These are phyloP conservation scores for Masnerella sp. DNA, from an alignment of 2,888 invertebrate genomes.

Conservation along the genomic window DNA sequence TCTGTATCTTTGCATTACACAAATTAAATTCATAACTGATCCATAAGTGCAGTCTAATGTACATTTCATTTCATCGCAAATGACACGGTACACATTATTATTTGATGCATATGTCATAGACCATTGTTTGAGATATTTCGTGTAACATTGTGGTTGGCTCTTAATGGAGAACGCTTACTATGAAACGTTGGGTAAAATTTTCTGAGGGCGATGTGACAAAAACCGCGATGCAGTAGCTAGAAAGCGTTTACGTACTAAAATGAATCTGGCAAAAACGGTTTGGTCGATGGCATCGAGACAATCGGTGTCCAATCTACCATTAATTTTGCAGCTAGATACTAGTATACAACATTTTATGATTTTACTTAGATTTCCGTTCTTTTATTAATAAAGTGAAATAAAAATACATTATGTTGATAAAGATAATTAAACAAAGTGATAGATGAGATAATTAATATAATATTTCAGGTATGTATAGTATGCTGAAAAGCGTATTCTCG, in stretches of 20 bases:
- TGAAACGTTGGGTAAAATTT: slow-evolving; percentile 41
- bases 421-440: no score
- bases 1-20: no score
- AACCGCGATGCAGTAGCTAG: slow-evolving; percentile 43
- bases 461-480: no score
- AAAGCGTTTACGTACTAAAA: slow-evolving; percentile 48
- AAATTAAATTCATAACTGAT: no score
- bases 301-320: slow-evolving; percentile 15
- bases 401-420: no score
- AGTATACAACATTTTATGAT: no score
- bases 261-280: slow-evolving; percentile 48
- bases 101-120: slow-evolving; percentile 25
- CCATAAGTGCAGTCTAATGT: slow-evolving; percentile 3
- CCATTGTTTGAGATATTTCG: slow-evolving; percentile 53
- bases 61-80: slow-evolving; percentile 41
- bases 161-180: slow-evolving; percentile 55
- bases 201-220: slow-evolving; percentile 50
- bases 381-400: no score
- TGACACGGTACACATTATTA: slow-evolving; percentile 28
- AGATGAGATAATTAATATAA: no score
- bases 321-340: slow-evolving; percentile 11
- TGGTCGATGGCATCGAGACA: slow-evolving; percentile 18
- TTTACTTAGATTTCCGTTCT: no score
- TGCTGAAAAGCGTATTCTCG: no score
- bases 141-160: slow-evolving; percentile 51